Conservation (phyloP, 1,140 invertebrate genomes). For the Dryas iulia region DNA sequence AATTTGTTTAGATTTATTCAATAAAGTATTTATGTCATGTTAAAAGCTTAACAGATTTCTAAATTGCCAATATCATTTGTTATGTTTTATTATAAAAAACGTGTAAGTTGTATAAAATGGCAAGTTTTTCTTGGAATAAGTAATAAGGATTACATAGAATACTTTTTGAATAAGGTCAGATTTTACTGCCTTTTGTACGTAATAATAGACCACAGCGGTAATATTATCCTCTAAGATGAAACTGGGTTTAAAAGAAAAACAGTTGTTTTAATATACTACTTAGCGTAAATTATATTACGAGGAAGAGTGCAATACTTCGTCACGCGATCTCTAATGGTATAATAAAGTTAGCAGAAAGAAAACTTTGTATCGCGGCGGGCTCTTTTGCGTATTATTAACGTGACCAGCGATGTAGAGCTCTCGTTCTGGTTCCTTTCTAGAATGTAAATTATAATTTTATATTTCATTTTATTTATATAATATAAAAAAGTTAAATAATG, state of each 20-base stretch:
- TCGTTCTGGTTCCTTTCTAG: neutral
- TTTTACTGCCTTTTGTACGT: neutral
- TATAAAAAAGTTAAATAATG: neutral
- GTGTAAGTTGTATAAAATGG: too few relatives aligned
- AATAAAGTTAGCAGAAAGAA: constrained; percentile 76
- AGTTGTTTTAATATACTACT: constrained; percentile 48
- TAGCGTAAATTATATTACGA: constrained; percentile 65
- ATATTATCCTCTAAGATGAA: neutral
- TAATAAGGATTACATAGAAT: neutral
- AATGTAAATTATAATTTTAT: neutral
- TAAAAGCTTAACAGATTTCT: too few relatives aligned
- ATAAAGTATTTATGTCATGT: too few relatives aligned
- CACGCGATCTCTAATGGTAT: constrained; percentile 72
- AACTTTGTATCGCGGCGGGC: constrained; percentile 60
- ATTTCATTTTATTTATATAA: neutral
- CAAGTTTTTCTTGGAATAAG: too few relatives aligned
- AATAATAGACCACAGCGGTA: neutral
- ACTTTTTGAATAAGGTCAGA: neutral
- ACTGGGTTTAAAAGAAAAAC: neutral
- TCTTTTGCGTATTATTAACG: constrained; percentile 75
- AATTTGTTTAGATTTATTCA: too few relatives aligned
- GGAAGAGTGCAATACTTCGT: constrained; percentile 63
- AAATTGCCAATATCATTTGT: too few relatives aligned
- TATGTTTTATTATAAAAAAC: too few relatives aligned
- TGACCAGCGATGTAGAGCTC: constrained; percentile 40